Percentiles rank a stretch among this genome's conserved stretches.
These are phyloP conservation scores for Molossus molossus DNA, from an alignment of 2,797 vertebrate species.

Conservation along the genomic window DNA sequence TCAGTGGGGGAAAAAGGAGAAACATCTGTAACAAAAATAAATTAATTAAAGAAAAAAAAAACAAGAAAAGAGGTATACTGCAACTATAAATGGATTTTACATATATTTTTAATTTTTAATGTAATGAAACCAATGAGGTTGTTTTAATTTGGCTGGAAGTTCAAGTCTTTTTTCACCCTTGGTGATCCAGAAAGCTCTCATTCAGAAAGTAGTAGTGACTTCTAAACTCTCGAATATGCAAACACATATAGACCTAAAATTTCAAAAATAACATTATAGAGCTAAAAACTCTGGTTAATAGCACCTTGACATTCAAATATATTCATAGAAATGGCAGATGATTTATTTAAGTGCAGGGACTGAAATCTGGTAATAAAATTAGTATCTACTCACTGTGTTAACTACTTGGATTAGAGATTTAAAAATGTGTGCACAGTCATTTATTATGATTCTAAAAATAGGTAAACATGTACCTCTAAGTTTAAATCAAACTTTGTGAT, in stretches of 20 bases:
- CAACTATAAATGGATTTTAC: neutral
- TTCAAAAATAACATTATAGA: conserved; percentile 28
- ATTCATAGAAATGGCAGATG: neutral
- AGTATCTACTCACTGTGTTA: neutral
- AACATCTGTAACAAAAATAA: too few species aligned
- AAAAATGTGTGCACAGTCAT: neutral
- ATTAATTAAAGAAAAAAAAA: too few species aligned
- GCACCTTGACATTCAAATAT: neutral
- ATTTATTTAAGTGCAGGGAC: neutral
- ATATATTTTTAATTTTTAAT: neutral
- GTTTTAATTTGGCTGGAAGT: conserved; percentile 25
- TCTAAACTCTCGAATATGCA: neutral
- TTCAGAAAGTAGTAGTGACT: neutral
- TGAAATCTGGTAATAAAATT: conserved; percentile 1
- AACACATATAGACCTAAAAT: neutral
- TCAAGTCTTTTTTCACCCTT: neutral
- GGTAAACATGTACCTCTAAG: neutral
- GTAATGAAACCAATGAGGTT: neutral
- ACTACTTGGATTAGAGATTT: conserved; percentile 10
- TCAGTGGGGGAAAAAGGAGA: too few species aligned
- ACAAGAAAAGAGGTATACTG: neutral
- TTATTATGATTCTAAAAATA: conserved; percentile 47
- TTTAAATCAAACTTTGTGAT: conserved; percentile 44
- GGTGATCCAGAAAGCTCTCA: neutral
- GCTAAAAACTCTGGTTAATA: neutral